A percentile compares a stretch with the other conserved stretches of the same genome.
phyloP scores from a whole-genome alignment of 2,113 vertebrate species.

The Chunga burmeisteri region DNA sequence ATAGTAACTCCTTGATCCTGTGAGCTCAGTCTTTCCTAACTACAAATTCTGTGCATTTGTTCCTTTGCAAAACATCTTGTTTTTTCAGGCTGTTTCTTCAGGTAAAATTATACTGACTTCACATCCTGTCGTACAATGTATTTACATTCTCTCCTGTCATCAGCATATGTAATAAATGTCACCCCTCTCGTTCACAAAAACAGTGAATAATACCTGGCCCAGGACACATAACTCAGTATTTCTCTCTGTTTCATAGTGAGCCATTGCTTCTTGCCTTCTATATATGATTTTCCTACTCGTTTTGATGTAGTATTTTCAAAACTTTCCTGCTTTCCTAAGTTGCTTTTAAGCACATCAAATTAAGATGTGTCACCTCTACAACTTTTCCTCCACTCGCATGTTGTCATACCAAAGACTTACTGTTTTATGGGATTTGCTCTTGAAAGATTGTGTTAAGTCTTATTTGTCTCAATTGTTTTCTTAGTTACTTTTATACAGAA shows the following conservation, averaged over 20 bases:
- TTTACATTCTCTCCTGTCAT: background rate
- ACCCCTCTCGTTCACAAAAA: background rate
- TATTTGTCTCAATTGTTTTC: background rate
- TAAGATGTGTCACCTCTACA: background rate
- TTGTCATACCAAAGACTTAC: background rate
- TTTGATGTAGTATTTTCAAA: background rate
- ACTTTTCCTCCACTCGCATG: background rate
- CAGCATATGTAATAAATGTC: background rate
- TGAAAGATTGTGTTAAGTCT: background rate
- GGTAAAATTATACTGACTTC: background rate
- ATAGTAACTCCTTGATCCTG: background rate
- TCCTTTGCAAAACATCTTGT: background rate
- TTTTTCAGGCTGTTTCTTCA: background rate
- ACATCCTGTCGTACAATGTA: background rate
- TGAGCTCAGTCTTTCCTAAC: background rate
- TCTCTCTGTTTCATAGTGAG: background rate
- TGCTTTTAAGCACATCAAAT: background rate
- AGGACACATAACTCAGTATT: background rate
- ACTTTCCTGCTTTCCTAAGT: background rate
- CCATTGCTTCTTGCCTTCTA: background rate
- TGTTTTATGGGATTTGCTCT: background rate
- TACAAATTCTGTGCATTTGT: background rate
- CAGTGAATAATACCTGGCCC: background rate
- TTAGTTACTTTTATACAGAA: background rate
- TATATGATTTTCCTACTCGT: background rate